Evolutionary conservation across 2,888 invertebrate species (phyloP).

Genomic region (Crepidodera aurea): DNA sequence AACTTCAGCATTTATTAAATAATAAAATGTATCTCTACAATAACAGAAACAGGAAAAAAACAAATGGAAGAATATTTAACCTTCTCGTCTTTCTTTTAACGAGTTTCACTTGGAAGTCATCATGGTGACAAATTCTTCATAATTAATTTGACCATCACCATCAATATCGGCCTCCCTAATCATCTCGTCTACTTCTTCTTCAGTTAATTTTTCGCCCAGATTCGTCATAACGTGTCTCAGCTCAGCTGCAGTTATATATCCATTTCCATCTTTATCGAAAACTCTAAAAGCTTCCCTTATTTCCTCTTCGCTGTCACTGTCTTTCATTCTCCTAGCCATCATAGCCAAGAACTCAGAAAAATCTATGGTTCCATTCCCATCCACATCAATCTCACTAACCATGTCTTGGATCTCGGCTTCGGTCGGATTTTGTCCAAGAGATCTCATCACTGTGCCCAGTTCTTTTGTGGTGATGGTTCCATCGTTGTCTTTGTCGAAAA

Average conservation of each 20-base stretch:
- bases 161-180: slow-evolving; percentile 75
- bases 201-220: slow-evolving; percentile 95
- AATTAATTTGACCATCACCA: slow-evolving; percentile 84
- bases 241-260: slow-evolving; percentile 95
- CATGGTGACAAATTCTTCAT: slow-evolving; percentile 57
- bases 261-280: slow-evolving; percentile 97
- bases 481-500: slow-evolving; percentile 98
- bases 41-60: no score
- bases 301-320: slow-evolving; percentile 96
- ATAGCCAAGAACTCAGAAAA: slow-evolving; percentile 83
- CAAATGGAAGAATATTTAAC: no score
- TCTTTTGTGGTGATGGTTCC: slow-evolving; percentile 98
- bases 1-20: no score
- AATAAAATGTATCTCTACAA: no score
- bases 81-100: no score
- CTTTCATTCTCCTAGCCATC: slow-evolving; percentile 99
- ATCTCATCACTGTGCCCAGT: slow-evolving; percentile 95
- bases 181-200: slow-evolving; percentile 91
- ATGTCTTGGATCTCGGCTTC: slow-evolving; percentile 97
- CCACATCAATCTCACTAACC: slow-evolving; percentile 97
- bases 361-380: slow-evolving; percentile 69
- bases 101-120: slow-evolving; percentile 22
- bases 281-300: slow-evolving; percentile 79
- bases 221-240: slow-evolving; percentile 83
- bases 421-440: slow-evolving; percentile 96